A percentile compares a stretch with the other conserved stretches of the same genome.
These are phyloP conservation scores for Clanis bilineata DNA, from an alignment of 2,888 invertebrate species.

Conservation along the genomic window DNA sequence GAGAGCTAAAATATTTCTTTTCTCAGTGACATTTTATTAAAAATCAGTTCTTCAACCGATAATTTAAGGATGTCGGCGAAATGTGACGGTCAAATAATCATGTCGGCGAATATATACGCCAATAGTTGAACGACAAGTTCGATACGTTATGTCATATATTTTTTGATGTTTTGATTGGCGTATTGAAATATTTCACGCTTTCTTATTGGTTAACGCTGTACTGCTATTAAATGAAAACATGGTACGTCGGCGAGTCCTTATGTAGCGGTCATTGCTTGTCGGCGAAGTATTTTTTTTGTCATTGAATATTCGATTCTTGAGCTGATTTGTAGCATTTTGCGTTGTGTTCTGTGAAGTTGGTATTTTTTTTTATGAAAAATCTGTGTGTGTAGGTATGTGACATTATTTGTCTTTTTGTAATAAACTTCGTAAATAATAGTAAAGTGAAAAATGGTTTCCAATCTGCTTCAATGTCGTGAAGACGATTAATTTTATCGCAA, in stretches of 20 bases:
- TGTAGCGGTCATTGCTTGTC: conserved; percentile 55
- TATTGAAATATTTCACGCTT: accelerated
- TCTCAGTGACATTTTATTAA: not conserved
- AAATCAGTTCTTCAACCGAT: conserved; percentile 21
- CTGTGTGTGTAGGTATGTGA: conserved; percentile 71
- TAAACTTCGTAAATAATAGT: conserved; percentile 10
- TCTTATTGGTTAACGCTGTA: conserved; percentile 33
- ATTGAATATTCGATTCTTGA: conserved; percentile 66
- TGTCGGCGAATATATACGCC: conserved; percentile 57
- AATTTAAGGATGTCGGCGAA: conserved; percentile 40
- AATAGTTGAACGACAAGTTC: conserved; percentile 45
- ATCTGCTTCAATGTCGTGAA: conserved; percentile 13
- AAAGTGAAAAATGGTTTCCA: not conserved
- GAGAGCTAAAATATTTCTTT: too few relatives aligned
- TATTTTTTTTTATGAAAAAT: conserved; percentile 58
- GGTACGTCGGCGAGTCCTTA: conserved; percentile 58
- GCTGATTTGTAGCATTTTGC: conserved; percentile 71
- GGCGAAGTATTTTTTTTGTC: conserved; percentile 69
- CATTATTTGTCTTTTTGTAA: conserved; percentile 34
- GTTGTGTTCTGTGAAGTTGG: conserved; percentile 56
- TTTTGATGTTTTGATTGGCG: conserved; percentile 37
- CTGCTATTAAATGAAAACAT: conserved; percentile 46
- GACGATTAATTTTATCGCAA: conserved; percentile 35
- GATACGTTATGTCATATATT: conserved; percentile 45
- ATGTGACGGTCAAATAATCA: conserved; percentile 26